phyloP scores from a whole-genome alignment of 2,888 invertebrate species.

The Myopa testacea region DNA sequence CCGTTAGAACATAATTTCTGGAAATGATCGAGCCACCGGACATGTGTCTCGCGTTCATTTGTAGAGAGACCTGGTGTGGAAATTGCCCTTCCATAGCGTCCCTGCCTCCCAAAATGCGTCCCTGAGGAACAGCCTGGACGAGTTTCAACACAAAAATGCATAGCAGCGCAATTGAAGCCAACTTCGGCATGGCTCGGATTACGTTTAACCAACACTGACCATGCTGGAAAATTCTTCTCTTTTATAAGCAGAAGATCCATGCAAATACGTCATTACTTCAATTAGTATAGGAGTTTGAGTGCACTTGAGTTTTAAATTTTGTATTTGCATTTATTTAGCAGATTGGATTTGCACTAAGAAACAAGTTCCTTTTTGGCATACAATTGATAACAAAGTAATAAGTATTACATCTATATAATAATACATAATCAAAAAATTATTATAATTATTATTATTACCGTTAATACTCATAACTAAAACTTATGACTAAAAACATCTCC shows the following conservation, averaged over 20 bases:
- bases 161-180: neutral
- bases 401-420: neutral
- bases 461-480: neutral
- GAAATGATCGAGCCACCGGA: constrained; percentile 59
- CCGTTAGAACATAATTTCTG: constrained; percentile 54
- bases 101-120: constrained; percentile 55
- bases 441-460: neutral
- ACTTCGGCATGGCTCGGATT: no score
- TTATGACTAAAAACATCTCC: neutral
- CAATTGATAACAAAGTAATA: no score
- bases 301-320: no score
- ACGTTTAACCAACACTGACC: no score
- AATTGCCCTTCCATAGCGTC: constrained; percentile 60
- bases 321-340: no score
- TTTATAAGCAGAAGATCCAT: no score
- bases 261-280: no score
- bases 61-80: constrained; percentile 65
- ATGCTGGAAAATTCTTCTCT: no score
- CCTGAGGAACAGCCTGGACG: constrained; percentile 26
- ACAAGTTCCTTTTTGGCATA: no score
- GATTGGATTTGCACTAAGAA: no score
- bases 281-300: no score
- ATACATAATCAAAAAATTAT: neutral
- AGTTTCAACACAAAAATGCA: neutral
- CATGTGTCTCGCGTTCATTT: constrained; percentile 52